Evolutionary conservation across 2,888 invertebrate species (phyloP), one percentile per base, ranked within the genome.

Genomic region (Balanococcus diminutus): DNA sequence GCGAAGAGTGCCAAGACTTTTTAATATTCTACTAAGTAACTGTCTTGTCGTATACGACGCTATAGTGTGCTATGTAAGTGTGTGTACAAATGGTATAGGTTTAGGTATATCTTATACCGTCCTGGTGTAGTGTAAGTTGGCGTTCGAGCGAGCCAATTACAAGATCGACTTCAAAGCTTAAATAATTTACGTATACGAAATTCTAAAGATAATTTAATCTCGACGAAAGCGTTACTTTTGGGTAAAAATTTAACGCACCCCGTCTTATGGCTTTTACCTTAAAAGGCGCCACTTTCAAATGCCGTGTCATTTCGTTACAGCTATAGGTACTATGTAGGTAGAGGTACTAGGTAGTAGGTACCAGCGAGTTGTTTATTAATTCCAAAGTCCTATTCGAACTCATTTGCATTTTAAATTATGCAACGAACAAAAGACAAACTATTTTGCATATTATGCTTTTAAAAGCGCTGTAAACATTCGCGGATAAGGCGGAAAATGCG

Each of bases 171-270:
- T 67, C 61, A 67, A 67, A 67, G 61, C 61, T 67, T 67, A 67
- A 67, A 67, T 67, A 67, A 67, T 67, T 67, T 67, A 67, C 61
- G 61, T 67, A 67, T 14, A 9, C 75, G 75, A 75, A 32, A 75
- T 75, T 16, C n/a, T 75, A 75, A 75, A 75, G n/a, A 75, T 75
- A 75, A 75, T 75, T 75, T 75, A 32, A 75, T 75, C 75, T 32
- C 22, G 61, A 75, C 32, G 32, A 75, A n/a, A 4, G 75, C 75
- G 9, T 75, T 75, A 75, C 14, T 32, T 75, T 16, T n/a, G 32
- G n/a, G 31, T 32, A 31, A 75, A 75, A 75, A 75, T 25, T 32
- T 31, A 32, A 75, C 32, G 32, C 75, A n/a, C n/a, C 25, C 75
- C 2, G n/a, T 22, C 9, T 32, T 31, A 32, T 67, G 61, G 32